Base-by-base conservation (phyloP, 2,797 vertebrate species). In the Streptopelia turtur region DNA sequence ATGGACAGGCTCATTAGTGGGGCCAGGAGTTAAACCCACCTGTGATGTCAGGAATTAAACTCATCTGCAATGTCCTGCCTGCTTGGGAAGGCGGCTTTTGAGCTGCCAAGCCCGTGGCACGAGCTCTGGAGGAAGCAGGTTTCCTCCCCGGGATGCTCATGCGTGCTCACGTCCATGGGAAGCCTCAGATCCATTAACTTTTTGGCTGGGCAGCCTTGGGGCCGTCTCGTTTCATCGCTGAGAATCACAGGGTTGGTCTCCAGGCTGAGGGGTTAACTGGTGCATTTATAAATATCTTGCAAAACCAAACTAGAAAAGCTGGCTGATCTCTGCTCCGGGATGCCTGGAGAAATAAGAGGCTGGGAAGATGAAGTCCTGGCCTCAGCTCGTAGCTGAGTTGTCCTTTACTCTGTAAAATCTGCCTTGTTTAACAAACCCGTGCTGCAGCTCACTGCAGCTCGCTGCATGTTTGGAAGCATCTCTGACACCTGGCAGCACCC, bases 1-100 rank as follows among this genome's bases (percentile, higher is more conserved):
- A 9, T 0, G 0, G 21, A 9, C 1, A 0, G 52, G 39, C 30
- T 55, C 63, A 2, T 25, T 8, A 20, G 21, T 0, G 3, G 25
- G n/a, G 4, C 11, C 63, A 28, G 39, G 45, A 65, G 17, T 4
- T 20, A 59, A 65, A 80, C 14, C 68, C 76, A 33, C 13, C 64
- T 20, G 25, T 0, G 4, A 37, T 37, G 13, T n/a, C 30, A 43
- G 41, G 41, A 43, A 43, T 18, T 17, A 43, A 43, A 43, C 16
- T 16, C 41, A 43, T 17, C 41, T 43, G 8, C 41, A 43, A 43
- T 17, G 41, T 43, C 41, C 68, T 16, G 37, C 6, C 22, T 11
- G 23, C 69, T 66, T 9, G 3, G 11, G 33, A 50, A 74, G 23
- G 55, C 1, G 4, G 31, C 21, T 83, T 16, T 22, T 27, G 52